Evolutionary conservation across 2,797 vertebrate genomes (phyloP).

Genomic region (Lindbergichthys nudifrons): DNA sequence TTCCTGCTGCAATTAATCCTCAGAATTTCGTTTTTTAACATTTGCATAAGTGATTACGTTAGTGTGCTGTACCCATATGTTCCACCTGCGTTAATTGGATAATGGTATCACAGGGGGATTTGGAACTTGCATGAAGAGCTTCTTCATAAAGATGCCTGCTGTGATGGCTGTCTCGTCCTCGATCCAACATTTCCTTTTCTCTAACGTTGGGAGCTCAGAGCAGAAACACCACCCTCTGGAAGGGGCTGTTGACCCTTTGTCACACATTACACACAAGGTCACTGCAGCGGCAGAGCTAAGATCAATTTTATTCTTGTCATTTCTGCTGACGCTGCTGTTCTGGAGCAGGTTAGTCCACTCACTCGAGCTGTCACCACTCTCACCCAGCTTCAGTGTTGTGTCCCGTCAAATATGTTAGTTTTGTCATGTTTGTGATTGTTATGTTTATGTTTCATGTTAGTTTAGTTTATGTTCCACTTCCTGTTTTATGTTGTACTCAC

Average conservation of each 20-base stretch:
- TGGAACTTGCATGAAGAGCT: constrained; percentile 11
- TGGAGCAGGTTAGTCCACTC: constrained; percentile 53
- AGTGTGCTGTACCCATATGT: constrained; percentile 70
- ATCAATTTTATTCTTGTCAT: constrained; percentile 68
- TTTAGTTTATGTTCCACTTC: no score
- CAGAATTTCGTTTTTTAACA: constrained; percentile 58
- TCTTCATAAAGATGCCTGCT: constrained; percentile 16
- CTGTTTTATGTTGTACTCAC: no score
- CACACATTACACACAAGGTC: constrained; percentile 60
- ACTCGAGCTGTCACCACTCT: constrained; percentile 58
- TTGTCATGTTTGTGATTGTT: no score
- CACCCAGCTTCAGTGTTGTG: constrained; percentile 31
- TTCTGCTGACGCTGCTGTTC: constrained; percentile 66
- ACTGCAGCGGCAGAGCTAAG: constrained; percentile 34
- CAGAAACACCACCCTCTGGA: constrained; percentile 16
- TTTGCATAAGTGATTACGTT: constrained; percentile 78
- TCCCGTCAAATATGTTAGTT: no score
- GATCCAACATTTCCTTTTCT: constrained; percentile 31
- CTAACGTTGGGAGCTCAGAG: constrained; percentile 15
- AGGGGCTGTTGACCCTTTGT: constrained; percentile 65
- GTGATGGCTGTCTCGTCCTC: constrained; percentile 6
- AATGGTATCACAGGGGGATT: constrained; percentile 42
- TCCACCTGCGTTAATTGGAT: constrained; percentile 75
- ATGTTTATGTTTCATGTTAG: no score
- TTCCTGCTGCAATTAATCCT: constrained; percentile 64